Conservation (phyloP, 2,888 invertebrate species). For the Melanophora roralis region DNA sequence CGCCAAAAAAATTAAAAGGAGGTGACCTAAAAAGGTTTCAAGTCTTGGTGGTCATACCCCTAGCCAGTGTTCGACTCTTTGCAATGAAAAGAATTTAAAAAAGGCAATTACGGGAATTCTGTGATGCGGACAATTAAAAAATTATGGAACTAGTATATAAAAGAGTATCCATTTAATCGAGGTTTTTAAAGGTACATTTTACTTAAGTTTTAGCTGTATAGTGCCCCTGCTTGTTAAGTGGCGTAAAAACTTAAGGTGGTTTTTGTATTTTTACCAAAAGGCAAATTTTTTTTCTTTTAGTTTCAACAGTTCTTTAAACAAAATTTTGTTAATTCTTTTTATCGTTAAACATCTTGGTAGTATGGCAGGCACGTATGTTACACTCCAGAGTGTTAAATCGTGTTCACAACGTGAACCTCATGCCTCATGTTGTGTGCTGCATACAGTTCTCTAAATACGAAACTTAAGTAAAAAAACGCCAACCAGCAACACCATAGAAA, state of each 20-base stretch:
- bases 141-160: too few relatives aligned
- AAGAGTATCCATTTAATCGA: too few relatives aligned
- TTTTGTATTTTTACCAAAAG: conserved; percentile 9
- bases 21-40: too few relatives aligned
- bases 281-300: conserved; percentile 28
- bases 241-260: conserved; percentile 36
- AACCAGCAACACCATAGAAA: background rate
- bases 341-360: conserved; percentile 42
- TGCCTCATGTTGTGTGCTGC: conserved; percentile 61
- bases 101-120: too few relatives aligned
- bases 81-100: too few relatives aligned
- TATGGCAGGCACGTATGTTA: conserved; percentile 56
- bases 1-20: too few relatives aligned
- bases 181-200: too few relatives aligned
- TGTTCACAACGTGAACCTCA: conserved; percentile 63
- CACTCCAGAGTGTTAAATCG: conserved; percentile 62
- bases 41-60: too few relatives aligned
- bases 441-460: conserved; percentile 26
- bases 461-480: background rate
- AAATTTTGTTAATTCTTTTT: conserved; percentile 19
- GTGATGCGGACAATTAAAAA: too few relatives aligned
- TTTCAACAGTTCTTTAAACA: conserved; percentile 32
- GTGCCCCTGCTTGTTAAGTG: background rate
- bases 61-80: too few relatives aligned
- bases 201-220: too few relatives aligned